Evolutionary conservation across 2,888 invertebrate genomes (phyloP).

Genomic region (Pachymerium ferrugineum): DNA sequence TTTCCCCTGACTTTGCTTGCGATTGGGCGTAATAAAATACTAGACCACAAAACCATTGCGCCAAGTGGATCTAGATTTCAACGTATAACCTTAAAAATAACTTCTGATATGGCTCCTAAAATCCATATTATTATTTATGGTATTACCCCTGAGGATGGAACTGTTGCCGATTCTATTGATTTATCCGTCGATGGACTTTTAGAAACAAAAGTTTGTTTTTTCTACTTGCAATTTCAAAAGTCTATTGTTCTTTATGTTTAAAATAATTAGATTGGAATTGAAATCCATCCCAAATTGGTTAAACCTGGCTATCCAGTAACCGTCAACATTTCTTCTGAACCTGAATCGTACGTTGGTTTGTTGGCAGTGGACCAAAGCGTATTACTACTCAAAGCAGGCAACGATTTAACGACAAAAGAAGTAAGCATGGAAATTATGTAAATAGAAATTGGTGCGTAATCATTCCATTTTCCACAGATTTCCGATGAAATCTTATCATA

Average conservation of each 20-base stretch:
- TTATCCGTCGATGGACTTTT: conserved; percentile 49
- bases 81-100: conserved; percentile 45
- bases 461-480: too few relatives aligned
- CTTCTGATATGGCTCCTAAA: conserved; percentile 46
- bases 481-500: too few relatives aligned
- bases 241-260: background rate
- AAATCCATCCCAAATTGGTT: conserved; percentile 40
- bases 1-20: conserved; percentile 6
- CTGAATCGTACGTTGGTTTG: conserved; percentile 49
- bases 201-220: conserved; percentile 41
- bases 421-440: too few relatives aligned
- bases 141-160: conserved; percentile 46
- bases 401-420: conserved; percentile 50
- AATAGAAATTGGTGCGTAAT: too few relatives aligned
- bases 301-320: conserved; percentile 46
- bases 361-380: conserved; percentile 53
- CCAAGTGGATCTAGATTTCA: conserved; percentile 40
- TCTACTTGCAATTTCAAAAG: background rate
- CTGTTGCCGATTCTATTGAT: conserved; percentile 51
- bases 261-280: conserved; percentile 43
- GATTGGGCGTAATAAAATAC: conserved; percentile 45
- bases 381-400: conserved; percentile 50
- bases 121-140: conserved; percentile 47
- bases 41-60: conserved; percentile 41
- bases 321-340: conserved; percentile 48